Evolutionary conservation across 2,888 invertebrate genomes (phyloP).

Genomic region (Osmoderma eremita): DNA sequence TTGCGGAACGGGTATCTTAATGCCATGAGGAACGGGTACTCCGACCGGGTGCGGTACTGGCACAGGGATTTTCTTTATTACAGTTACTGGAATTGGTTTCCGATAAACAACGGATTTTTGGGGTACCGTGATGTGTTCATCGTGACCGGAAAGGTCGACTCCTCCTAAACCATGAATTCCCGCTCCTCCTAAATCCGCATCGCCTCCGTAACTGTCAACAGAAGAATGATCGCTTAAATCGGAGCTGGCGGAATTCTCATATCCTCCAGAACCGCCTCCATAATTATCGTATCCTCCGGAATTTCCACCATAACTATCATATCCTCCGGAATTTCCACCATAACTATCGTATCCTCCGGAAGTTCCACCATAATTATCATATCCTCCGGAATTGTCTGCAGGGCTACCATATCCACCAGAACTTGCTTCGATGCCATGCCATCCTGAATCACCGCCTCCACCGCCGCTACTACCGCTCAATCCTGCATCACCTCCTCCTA

Average conservation of each 20-base stretch:
- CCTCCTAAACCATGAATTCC: slow-evolving; percentile 64
- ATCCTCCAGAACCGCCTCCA: slow-evolving; percentile 47
- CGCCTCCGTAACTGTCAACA: slow-evolving; percentile 12
- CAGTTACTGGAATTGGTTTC: slow-evolving; percentile 75
- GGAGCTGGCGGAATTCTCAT: slow-evolving; percentile 47
- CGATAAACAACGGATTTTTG: slow-evolving; percentile 74
- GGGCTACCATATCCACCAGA: slow-evolving; percentile 30
- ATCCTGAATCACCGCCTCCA: slow-evolving; percentile 45
- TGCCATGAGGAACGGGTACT: slow-evolving; percentile 75
- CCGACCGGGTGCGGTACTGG: slow-evolving; percentile 80
- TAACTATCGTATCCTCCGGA: slow-evolving; percentile 55
- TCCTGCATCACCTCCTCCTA: slow-evolving; percentile 41
- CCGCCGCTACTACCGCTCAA: slow-evolving; percentile 39
- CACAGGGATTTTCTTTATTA: slow-evolving; percentile 77
- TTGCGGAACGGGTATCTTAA: slow-evolving; percentile 78
- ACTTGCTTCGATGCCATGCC: slow-evolving; percentile 38
- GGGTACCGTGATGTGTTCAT: slow-evolving; percentile 67
- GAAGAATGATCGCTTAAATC: slow-evolving; percentile 54
- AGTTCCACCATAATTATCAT: slow-evolving; percentile 33
- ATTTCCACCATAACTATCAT: slow-evolving; percentile 50
- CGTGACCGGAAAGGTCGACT: slow-evolving; percentile 60
- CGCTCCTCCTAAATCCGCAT: slow-evolving; percentile 49
- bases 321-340: slow-evolving; percentile 63
- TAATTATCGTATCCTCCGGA: slow-evolving; percentile 28
- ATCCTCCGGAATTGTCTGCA: slow-evolving; percentile 21